Evolutionary conservation across 2,888 invertebrate species (phyloP), one percentile per base, ranked within the genome.

Genomic region (Bruchidius siliquastri): DNA sequence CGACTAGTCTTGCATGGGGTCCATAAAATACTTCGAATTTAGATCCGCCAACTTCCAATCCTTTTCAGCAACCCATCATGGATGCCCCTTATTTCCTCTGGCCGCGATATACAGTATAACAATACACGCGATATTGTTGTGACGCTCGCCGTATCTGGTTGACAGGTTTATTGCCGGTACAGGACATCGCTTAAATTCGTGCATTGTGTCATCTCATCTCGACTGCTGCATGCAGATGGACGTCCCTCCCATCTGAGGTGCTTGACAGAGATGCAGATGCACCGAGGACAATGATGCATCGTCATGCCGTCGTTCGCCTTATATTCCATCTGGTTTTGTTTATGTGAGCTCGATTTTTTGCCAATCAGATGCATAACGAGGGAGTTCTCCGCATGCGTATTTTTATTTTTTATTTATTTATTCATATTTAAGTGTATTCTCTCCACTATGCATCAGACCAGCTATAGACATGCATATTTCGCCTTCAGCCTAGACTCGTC

Each of bases 61-160:
- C 18, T 49, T 49, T 4, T 13, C 49, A 18, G 8, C 49, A 18
- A 18, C 3, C 49, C 8, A 49, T 49, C 49, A 49, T 49, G 6
- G 49, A 49, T 49, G 49, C 13, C 49, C 49, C 49, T 49, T 49
- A 49, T 49, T 49, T 49, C 49, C 49, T 49, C 6, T 13, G 49
- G 8, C 18, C 10, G 49, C 49, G 49, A 49, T 49, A 49, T 49
- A 49, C 49, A 49, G 49, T 3, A 3, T 49, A 49, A 49, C 49
- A 49, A 49, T 49, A 13, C n/a, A n/a, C 49, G 75, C 74, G 76
- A 75, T 75, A 75, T 75, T 77, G 75, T 74, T 73, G 75, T 74
- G 68, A 21, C 26, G 66, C 22, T 21, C 68, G 22, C 68, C 22
- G 68, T 8, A 6, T 6, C 10, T 22, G 22, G 68, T 21, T 68